These are phyloP conservation scores for Lingula anatina DNA, from an alignment of 2,888 invertebrate species.

Conservation along the genomic window DNA sequence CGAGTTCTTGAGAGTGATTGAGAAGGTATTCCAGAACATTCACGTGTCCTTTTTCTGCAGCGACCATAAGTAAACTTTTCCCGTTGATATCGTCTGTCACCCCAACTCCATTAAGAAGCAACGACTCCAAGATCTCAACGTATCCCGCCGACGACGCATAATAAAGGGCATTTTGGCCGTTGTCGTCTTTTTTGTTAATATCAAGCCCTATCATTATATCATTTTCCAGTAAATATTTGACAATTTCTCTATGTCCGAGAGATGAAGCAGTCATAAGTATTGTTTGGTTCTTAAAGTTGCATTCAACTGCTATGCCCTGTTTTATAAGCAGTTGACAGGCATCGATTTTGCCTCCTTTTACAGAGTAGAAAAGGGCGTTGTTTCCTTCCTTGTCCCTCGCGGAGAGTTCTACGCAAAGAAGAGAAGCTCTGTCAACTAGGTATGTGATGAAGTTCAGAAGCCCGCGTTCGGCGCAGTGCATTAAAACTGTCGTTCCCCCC, in stretches of 20 bases:
- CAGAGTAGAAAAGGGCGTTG: constrained; percentile 7
- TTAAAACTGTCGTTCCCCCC: constrained; percentile 14
- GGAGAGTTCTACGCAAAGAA: constrained; percentile 3
- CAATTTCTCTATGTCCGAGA: constrained; percentile 7
- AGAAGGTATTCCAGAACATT: too few relatives aligned
- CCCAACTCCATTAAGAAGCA: not conserved
- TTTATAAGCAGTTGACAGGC: constrained; percentile 1
- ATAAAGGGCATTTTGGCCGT: not conserved
- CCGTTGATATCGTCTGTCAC: not conserved
- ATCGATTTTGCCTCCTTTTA: constrained; percentile 1
- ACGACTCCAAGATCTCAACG: constrained; percentile 1
- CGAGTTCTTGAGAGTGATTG: too few relatives aligned
- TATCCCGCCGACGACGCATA: not conserved
- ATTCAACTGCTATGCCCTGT: not conserved
- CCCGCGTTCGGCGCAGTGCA: constrained; percentile 15
- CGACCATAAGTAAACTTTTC: too few relatives aligned
- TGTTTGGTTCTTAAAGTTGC: not conserved
- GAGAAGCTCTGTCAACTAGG: constrained; percentile 3
- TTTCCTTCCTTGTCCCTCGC: constrained; percentile 5
- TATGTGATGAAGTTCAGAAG: constrained; percentile 2
- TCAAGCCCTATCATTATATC: constrained; percentile 1
- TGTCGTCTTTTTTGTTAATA: not conserved
- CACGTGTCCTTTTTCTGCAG: too few relatives aligned
- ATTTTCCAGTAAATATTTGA: constrained; percentile 7
- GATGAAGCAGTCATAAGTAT: constrained; percentile 5